Evolutionary conservation across 2,888 invertebrate genomes (phyloP), one percentile per base, ranked within the genome.

Genomic region (Leptinotarsa tumamoca): DNA sequence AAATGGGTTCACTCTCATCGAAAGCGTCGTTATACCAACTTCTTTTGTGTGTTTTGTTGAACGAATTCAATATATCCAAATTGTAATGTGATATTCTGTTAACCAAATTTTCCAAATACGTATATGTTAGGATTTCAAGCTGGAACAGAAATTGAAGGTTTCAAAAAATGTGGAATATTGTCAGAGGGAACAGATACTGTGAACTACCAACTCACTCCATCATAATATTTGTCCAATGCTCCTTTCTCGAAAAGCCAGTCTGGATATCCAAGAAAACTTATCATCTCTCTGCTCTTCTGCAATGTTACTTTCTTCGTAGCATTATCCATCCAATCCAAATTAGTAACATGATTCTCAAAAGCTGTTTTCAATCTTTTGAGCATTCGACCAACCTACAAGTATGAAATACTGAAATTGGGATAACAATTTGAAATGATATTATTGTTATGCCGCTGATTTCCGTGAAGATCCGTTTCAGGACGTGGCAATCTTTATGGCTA

Each of bases 311-410:
- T 81, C 87, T 95, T 95, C 0, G 95, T 95, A 69, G 89, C 86
- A 43, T 89, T 88, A 83, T 96, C 95, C 95, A 95, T 95, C 95
- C 95, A 96, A 73, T 90, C 90, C 0, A 92, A 89, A 69, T 89
- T 87, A 0, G 90, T 88, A 0, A 95, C 94, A 72, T 95, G 88
- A 67, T 91, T 90, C 1, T 92, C 91, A 83, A 96, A 93, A 0
- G 95, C 91, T 49, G 90, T 90, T 84, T 93, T 93, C 81, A 95
- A 93, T 83, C 95, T 92, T 18, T 90, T 88, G 52, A 96, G 83
- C 95, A 96, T 95, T 81, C 90, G 90, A 80, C 91, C 88, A 3
- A 95, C 93, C 91, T 93, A 84, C 71, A 85, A 80, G 18, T 27
- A 23, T 3, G 49, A 43, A 43, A 10, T 43, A 10, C 3, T 43